A percentile compares a stretch with the other conserved stretches of the same genome.
These are phyloP conservation scores for Perca fluviatilis DNA, from an alignment of 2,113 vertebrate species.

Conservation along the genomic window DNA sequence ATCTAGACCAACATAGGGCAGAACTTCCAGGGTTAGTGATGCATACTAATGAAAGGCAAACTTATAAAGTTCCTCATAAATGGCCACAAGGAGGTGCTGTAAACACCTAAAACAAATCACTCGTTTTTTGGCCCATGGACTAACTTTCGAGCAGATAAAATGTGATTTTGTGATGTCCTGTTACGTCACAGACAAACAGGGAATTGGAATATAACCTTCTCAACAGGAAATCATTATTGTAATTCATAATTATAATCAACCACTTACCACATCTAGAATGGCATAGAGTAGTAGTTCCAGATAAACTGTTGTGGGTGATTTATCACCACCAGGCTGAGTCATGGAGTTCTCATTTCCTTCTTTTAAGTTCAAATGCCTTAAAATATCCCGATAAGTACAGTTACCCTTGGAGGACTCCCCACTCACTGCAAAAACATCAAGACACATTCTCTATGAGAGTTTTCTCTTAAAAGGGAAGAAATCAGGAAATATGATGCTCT, in stretches of 20 bases:
- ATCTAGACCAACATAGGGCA: too few relatives aligned
- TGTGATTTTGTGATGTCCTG: not conserved
- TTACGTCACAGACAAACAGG: not conserved
- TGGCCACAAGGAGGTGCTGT: too few relatives aligned
- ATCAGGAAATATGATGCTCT: too few relatives aligned
- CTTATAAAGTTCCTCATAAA: too few relatives aligned
- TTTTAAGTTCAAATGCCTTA: constrained; percentile 64
- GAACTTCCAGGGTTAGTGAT: too few relatives aligned
- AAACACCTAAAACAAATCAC: too few relatives aligned
- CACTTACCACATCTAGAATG: constrained; percentile 75
- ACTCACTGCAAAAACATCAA: constrained; percentile 17
- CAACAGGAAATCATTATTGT: not conserved
- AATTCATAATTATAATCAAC: not conserved
- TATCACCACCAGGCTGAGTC: constrained; percentile 45
- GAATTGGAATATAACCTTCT: not conserved
- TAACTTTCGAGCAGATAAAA: not conserved
- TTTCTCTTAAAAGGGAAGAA: not conserved
- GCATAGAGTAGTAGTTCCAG: constrained; percentile 56
- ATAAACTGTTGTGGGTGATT: constrained; percentile 15
- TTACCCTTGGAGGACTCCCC: not conserved
- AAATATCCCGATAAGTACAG: constrained; percentile 61
- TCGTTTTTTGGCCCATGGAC: not conserved
- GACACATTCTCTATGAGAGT: not conserved
- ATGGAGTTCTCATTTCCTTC: constrained; percentile 28
- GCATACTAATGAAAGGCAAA: too few relatives aligned